Conservation (phyloP, 2,797 vertebrate species). For the Tragelaphus oryx region DNA sequence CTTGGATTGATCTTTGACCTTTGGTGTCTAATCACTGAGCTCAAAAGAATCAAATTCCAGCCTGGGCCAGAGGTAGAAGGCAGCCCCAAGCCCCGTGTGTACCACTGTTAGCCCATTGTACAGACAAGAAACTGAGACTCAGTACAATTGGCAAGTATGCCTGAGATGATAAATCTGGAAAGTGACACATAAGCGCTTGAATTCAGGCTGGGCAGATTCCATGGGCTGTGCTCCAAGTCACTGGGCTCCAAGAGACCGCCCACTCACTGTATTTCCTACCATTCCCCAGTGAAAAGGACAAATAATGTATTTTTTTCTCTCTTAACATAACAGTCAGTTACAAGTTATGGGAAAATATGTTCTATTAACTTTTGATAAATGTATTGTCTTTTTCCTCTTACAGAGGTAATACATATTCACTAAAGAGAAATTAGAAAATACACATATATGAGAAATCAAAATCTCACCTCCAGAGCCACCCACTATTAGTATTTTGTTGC, state of each 20-base stretch:
- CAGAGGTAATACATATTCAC: background rate
- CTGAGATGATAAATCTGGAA: background rate
- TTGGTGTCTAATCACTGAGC: background rate
- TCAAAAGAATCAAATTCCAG: background rate
- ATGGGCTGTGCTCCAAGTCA: too few species aligned
- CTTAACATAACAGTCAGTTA: background rate
- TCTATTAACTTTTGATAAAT: background rate
- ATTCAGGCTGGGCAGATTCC: too few species aligned
- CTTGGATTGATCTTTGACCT: background rate
- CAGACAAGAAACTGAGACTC: background rate
- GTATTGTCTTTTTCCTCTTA: background rate
- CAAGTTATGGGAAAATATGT: background rate
- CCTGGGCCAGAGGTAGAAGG: background rate
- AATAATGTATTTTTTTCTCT: background rate
- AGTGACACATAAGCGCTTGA: background rate
- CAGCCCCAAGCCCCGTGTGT: background rate
- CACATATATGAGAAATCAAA: background rate
- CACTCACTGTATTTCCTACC: background rate
- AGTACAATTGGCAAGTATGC: background rate
- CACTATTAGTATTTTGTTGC: background rate
- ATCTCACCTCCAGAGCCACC: background rate
- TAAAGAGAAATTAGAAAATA: slow-evolving; percentile 12
- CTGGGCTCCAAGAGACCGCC: background rate
- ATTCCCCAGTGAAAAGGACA: background rate
- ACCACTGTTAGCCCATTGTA: background rate